A percentile compares a stretch with the other conserved stretches of the same genome.
Conservation (phyloP, 2,797 vertebrate genomes). For the Ctenosaura bakeri region DNA sequence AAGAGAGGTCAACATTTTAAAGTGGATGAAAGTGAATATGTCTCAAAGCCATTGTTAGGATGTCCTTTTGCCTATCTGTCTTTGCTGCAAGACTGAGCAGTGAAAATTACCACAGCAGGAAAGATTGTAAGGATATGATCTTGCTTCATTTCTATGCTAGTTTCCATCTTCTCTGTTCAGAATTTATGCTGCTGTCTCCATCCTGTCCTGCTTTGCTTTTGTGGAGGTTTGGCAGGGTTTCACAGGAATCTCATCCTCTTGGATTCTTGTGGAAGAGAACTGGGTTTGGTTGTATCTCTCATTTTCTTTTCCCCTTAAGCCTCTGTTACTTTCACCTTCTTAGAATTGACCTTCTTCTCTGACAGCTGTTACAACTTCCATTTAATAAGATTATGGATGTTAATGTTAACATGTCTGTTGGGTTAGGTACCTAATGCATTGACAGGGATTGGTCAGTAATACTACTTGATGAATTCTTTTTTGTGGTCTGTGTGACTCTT, state of each 20-base stretch:
- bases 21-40: not conserved
- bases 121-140: not conserved
- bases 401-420: slow-evolving; percentile 56
- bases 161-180: not conserved
- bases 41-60: not conserved
- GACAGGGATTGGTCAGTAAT: slow-evolving; percentile 52
- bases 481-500: not conserved
- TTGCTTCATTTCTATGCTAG: not conserved
- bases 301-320: not conserved
- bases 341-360: not conserved
- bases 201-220: not conserved
- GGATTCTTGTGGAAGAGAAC: not conserved
- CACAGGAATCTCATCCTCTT: fast-evolving
- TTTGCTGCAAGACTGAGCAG: not conserved
- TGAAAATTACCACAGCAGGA: not conserved
- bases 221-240: slow-evolving; percentile 23
- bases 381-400: slow-evolving; percentile 53
- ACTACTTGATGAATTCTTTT: slow-evolving; percentile 50
- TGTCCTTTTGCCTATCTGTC: not conserved
- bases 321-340: fast-evolving
- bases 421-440: slow-evolving; percentile 42
- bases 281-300: not conserved
- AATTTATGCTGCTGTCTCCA: fast-evolving
- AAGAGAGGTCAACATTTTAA: not conserved
- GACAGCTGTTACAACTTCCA: slow-evolving; percentile 58